phyloP scores from a whole-genome alignment of 2,797 vertebrate species.

The Anableps anableps region DNA sequence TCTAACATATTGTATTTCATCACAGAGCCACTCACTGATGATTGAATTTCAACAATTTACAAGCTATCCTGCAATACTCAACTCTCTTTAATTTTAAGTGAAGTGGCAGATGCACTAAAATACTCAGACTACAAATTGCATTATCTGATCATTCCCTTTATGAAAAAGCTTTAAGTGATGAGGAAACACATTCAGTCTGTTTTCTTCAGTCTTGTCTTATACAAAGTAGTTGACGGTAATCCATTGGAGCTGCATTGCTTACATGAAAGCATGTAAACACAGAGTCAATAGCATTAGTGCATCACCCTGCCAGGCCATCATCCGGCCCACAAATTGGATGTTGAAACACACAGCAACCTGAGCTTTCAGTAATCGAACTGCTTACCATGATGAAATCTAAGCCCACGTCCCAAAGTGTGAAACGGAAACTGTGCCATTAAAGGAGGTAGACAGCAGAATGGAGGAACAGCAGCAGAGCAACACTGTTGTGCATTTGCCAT shows the following conservation, averaged over 20 bases:
- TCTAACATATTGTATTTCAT: background rate
- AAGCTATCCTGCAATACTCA: background rate
- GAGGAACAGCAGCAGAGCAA: slow-evolving; percentile 6
- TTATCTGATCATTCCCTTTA: slow-evolving; percentile 20
- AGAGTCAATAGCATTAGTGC: slow-evolving; percentile 37
- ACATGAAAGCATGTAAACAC: slow-evolving; percentile 46
- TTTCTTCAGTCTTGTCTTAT: slow-evolving; percentile 27
- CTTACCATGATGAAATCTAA: slow-evolving; percentile 55
- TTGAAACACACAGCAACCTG: slow-evolving; percentile 41
- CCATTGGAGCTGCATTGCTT: slow-evolving; percentile 48
- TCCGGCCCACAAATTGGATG: slow-evolving; percentile 46
- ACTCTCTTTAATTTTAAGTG: slow-evolving; percentile 7
- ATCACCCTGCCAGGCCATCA: slow-evolving; percentile 33
- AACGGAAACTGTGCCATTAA: slow-evolving; percentile 37
- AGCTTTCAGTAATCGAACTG: slow-evolving; percentile 47
- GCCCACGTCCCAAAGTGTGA: slow-evolving; percentile 36
- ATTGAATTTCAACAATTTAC: slow-evolving; percentile 9
- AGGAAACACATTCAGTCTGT: slow-evolving; percentile 30
- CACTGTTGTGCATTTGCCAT: background rate
- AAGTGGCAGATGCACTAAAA: slow-evolving; percentile 13
- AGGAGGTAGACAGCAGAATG: slow-evolving; percentile 3
- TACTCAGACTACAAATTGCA: slow-evolving; percentile 2
- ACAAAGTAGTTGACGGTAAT: slow-evolving; percentile 35
- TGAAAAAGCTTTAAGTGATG: slow-evolving; percentile 17
- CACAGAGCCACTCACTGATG: background rate